Percentiles rank a stretch among this genome's conserved stretches.
Evolutionary conservation across 2,888 invertebrate species (phyloP).

Genomic region (Limnephilus rhombicus): DNA sequence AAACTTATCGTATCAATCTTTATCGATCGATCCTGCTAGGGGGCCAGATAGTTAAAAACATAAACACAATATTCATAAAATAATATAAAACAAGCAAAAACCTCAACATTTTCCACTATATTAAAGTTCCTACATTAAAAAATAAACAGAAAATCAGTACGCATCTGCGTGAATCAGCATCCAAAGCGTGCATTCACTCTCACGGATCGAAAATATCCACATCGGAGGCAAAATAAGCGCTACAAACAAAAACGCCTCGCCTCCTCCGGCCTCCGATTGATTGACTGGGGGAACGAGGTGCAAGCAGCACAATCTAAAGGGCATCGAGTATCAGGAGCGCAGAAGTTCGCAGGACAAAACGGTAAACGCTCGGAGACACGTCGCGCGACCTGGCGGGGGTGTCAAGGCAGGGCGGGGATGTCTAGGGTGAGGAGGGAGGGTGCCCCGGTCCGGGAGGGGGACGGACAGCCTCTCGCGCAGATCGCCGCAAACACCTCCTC

Average conservation of each 20-base stretch:
- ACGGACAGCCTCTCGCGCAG: conserved; percentile 23
- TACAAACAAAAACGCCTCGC: background rate
- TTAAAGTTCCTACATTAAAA: too few relatives aligned
- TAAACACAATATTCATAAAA: too few relatives aligned
- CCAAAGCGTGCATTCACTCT: background rate
- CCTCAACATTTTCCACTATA: too few relatives aligned
- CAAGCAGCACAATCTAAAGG: conserved; percentile 61
- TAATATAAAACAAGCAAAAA: too few relatives aligned
- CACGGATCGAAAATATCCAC: background rate
- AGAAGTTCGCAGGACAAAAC: conserved; percentile 56
- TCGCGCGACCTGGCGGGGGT: conserved; percentile 24
- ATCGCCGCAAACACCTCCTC: conserved; percentile 42
- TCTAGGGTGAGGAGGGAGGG: background rate
- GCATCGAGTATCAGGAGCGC: conserved; percentile 65
- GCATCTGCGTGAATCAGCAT: background rate
- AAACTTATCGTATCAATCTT: too few relatives aligned
- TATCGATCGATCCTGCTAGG: too few relatives aligned
- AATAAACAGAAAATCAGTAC: too few relatives aligned
- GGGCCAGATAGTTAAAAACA: too few relatives aligned
- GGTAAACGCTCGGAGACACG: conserved; percentile 7
- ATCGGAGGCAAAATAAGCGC: background rate
- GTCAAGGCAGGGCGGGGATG: conserved; percentile 28
- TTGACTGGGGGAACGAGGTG: conserved; percentile 2
- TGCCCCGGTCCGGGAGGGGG: background rate
- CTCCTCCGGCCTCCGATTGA: background rate